Conservation (phyloP, 2,113 vertebrate genomes). For the Lophotis ruficrista region DNA sequence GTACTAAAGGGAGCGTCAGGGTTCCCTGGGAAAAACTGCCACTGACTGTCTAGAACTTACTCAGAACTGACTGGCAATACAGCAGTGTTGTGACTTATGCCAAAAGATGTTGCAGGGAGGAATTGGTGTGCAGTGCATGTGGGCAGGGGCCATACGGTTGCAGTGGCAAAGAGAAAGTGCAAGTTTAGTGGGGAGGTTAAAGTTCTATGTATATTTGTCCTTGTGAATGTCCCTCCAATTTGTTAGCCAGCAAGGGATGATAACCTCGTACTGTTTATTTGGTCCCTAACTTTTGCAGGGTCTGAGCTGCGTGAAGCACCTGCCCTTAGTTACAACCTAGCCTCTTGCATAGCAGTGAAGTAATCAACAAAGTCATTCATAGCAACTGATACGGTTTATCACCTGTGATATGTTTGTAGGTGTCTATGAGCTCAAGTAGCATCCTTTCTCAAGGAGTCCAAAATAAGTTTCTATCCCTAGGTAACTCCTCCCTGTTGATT, state of each 20-base stretch:
- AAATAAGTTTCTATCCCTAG: background rate
- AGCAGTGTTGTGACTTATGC: background rate
- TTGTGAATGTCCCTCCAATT: background rate
- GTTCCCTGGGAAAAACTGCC: background rate
- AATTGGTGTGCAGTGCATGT: background rate
- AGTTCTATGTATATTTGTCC: background rate
- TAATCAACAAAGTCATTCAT: background rate
- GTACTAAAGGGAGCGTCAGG: background rate
- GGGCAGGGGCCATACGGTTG: background rate
- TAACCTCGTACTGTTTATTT: background rate
- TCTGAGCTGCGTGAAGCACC: background rate
- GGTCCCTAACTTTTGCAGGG: background rate
- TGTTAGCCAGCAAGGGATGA: background rate
- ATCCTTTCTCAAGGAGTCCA: background rate
- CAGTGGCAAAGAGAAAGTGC: background rate
- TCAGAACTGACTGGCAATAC: background rate
- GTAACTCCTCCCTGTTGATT: background rate
- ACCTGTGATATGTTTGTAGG: accelerated
- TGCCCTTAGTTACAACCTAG: background rate
- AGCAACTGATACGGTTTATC: background rate
- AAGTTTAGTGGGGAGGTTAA: background rate
- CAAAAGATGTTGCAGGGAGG: background rate
- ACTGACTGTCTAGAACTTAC: background rate
- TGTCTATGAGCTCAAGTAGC: background rate
- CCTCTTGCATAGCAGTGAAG: background rate